These are phyloP conservation scores for Epizoanthus illoricatus DNA, from an alignment of 92 coral and sea anemone species.

Conservation along the genomic window DNA sequence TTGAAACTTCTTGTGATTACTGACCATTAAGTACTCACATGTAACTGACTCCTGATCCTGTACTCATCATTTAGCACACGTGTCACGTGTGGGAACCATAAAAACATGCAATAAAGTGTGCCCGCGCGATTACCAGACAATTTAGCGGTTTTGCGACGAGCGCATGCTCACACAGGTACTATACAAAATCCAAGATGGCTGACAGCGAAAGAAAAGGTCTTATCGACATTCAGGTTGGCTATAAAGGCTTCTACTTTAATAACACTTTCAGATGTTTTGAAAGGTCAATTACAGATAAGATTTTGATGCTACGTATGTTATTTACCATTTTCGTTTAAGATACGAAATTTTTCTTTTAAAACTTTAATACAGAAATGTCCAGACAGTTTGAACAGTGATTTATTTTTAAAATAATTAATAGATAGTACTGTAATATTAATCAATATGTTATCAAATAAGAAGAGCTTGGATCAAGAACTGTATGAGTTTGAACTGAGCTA, in stretches of 20 bases:
- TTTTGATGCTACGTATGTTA: neutral
- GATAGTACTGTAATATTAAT: too few relatives aligned
- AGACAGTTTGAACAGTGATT: too few relatives aligned
- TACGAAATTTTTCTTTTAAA: too few relatives aligned
- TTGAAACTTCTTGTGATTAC: neutral
- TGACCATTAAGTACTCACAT: too few relatives aligned
- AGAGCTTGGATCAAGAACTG: too few relatives aligned
- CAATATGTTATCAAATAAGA: too few relatives aligned
- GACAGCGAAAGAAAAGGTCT: slow-evolving; percentile 80
- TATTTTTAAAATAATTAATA: too few relatives aligned
- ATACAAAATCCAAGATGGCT: slow-evolving; percentile 73
- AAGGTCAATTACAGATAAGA: too few relatives aligned
- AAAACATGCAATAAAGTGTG: neutral
- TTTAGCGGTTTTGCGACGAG: slow-evolving; percentile 22
- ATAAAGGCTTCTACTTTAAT: neutral
- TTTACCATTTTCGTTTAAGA: neutral
- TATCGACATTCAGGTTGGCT: slow-evolving; percentile 62
- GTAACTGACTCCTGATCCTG: neutral
- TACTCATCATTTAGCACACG: neutral
- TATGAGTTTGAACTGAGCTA: too few relatives aligned
- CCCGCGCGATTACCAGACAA: neutral
- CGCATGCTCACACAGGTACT: slow-evolving; percentile 31
- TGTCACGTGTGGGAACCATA: slow-evolving; percentile 13
- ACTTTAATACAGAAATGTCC: too few relatives aligned
- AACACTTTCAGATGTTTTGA: neutral